Evolutionary conservation across 2,113 vertebrate species (phyloP), one percentile per base, ranked within the genome.

Genomic region (Mobula hypostoma): DNA sequence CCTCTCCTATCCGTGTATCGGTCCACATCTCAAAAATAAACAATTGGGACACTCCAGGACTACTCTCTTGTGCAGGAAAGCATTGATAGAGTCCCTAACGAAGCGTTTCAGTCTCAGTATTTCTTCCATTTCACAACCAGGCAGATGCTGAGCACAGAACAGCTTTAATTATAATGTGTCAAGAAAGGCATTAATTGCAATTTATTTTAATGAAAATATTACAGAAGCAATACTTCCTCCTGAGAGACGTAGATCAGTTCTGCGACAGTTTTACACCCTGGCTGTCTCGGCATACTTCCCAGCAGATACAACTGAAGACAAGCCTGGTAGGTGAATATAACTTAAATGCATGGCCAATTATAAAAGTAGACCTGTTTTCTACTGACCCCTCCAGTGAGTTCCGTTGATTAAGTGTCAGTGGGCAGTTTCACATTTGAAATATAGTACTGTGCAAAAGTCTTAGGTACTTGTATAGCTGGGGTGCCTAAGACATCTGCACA

Each of bases 211-310:
- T 80, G 7, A 58, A 87, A 61, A 2, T 78, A 12, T 17, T 61
- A 94, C 77, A 7, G 83, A 61, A 0, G 63, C 0, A 14, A 14
- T 94, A 0, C 96, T 96, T 77, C 95, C 97, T 1, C 95, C 94
- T 2, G 87, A 95, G 79, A 97, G 96, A 66, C 96, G 97, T 66
- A 96, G 97, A 95, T 95, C 96, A 94, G 96, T 98, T 0, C 96
- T 99, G 61, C 97, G 97, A 40, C 96, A 96, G 40, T 98, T 98
- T 95, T 99, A 98, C 94, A 95, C 96, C 2, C 97, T 98, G 78
- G 96, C 97, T 70, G 95, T 94, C 0, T 96, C 97, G 6, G 96
- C 95, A 2, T 98, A 99, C 95, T 98, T 98, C 94, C 94, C 95
- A 48, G 95, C 96, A 85, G 97, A 97, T 77, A 15, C 78, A 68